These are phyloP conservation scores for Synergus umbraculus DNA, from an alignment of 2,888 invertebrate species.

Conservation along the genomic window DNA sequence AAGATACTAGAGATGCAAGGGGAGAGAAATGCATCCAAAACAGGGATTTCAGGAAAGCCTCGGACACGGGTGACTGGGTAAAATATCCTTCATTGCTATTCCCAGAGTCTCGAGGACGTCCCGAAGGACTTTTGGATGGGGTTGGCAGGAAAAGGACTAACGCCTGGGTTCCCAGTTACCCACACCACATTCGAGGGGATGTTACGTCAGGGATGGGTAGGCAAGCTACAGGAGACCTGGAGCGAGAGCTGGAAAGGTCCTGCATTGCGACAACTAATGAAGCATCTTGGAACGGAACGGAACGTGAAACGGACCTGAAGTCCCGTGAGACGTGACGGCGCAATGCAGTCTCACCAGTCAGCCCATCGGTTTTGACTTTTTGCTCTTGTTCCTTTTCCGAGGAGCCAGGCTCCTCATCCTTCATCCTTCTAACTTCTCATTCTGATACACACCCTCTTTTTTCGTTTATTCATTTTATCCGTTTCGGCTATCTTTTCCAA, in stretches of 20 bases:
- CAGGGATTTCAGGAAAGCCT: constrained; percentile 70
- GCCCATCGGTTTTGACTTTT: constrained; percentile 47
- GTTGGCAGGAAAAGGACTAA: constrained; percentile 54
- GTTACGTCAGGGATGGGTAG: constrained; percentile 32
- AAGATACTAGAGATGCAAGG: not conserved
- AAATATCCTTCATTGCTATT: constrained; percentile 72
- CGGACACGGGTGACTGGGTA: constrained; percentile 68
- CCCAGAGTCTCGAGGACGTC: constrained; percentile 61
- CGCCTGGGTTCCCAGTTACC: constrained; percentile 39
- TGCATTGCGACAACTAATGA: constrained; percentile 78
- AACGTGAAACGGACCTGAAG: constrained; percentile 64
- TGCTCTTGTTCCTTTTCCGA: constrained; percentile 54
- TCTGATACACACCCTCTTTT: constrained; percentile 28
- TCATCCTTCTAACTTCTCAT: constrained; percentile 48
- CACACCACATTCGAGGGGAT: constrained; percentile 10
- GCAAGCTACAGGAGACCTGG: constrained; percentile 52
- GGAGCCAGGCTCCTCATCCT: constrained; percentile 53
- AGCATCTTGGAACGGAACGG: constrained; percentile 74
- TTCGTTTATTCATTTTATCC: constrained; percentile 45
- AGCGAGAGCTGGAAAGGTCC: constrained; percentile 68
- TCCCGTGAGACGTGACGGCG: constrained; percentile 76
- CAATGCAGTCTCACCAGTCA: constrained; percentile 72
- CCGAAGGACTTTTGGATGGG: constrained; percentile 50
- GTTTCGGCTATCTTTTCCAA: not conserved
- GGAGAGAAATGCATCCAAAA: constrained; percentile 54